A percentile compares a stretch with the other conserved stretches of the same genome.
Evolutionary conservation across 2,888 invertebrate genomes (phyloP).

Genomic region (Deroplatys truncata): DNA sequence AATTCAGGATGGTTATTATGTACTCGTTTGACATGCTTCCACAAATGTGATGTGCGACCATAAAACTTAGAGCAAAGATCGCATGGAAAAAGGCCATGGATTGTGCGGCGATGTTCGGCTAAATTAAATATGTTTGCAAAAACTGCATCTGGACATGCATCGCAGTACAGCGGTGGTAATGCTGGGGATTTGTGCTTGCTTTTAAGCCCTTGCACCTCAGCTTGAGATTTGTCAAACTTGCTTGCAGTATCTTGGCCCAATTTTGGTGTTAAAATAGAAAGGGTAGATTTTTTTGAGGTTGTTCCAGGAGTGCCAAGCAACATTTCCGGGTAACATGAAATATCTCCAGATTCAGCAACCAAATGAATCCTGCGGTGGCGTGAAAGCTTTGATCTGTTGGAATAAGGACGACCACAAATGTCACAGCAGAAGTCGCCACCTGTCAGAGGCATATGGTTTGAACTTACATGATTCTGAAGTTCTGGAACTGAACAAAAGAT

Average conservation of each 20-base stretch:
- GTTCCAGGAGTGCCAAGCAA: not conserved
- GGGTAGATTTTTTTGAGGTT: no score
- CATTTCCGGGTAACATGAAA: not conserved
- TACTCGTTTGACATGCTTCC: constrained; percentile 58
- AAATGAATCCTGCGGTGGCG: constrained; percentile 49
- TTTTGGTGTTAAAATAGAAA: not conserved
- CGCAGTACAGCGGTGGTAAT: constrained; percentile 31
- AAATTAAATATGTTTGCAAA: constrained; percentile 51
- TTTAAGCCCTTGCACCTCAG: not conserved
- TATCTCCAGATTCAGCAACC: constrained; percentile 32
- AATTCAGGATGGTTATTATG: constrained; percentile 57
- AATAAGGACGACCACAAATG: constrained; percentile 49
- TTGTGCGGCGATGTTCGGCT: constrained; percentile 49
- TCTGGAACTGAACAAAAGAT: constrained; percentile 46
- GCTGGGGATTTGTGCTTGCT: not conserved
- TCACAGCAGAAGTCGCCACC: constrained; percentile 50
- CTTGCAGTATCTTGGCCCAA: not conserved
- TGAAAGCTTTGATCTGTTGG: constrained; percentile 50
- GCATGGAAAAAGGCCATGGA: constrained; percentile 55
- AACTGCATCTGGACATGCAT: constrained; percentile 34
- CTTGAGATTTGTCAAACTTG: not conserved
- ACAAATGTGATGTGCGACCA: constrained; percentile 56
- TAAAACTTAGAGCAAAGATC: constrained; percentile 59
- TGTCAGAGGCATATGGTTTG: constrained; percentile 46
- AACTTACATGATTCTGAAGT: constrained; percentile 44